Percentiles rank a stretch among this genome's conserved stretches.
Evolutionary conservation across 2,797 vertebrate species (phyloP).

Genomic region (Lycodopsis pacificus): DNA sequence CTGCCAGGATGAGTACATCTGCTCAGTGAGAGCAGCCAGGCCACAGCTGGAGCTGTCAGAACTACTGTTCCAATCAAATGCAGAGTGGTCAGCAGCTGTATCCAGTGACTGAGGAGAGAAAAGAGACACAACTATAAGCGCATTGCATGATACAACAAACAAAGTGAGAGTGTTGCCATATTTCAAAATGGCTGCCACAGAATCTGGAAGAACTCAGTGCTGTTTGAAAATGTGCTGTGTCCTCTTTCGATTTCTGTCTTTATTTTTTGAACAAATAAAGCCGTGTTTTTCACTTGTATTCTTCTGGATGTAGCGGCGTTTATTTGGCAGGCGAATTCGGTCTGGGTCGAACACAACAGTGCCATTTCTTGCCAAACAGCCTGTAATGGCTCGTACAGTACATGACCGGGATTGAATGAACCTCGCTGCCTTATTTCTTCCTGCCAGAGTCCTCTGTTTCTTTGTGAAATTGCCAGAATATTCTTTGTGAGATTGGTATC

Average conservation of each 20-base stretch:
- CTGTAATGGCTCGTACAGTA: conserved; percentile 36
- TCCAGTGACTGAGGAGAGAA: conserved; percentile 10
- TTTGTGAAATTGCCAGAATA: conserved; percentile 16
- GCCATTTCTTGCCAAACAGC: conserved; percentile 49
- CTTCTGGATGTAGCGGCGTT: conserved; percentile 25
- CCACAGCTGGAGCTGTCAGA: conserved; percentile 62
- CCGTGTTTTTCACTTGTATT: conserved; percentile 6
- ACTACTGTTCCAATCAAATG: conserved; percentile 50
- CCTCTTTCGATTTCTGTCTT: conserved; percentile 4
- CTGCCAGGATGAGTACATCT: conserved; percentile 25
- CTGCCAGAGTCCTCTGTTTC: conserved; percentile 24
- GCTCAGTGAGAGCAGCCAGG: conserved; percentile 32
- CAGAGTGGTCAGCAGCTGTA: conserved; percentile 23
- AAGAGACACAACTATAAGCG: conserved; percentile 6
- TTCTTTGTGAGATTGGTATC: conserved; percentile 20
- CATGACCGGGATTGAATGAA: conserved; percentile 27
- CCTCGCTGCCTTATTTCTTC: conserved; percentile 28
- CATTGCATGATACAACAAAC: conserved; percentile 2
- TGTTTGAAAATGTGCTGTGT: conserved; percentile 3
- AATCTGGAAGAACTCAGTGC: background rate
- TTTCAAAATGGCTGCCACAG: conserved; percentile 16
- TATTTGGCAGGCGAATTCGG: conserved; percentile 34
- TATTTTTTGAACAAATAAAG: conserved; percentile 24
- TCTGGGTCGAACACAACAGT: conserved; percentile 29
- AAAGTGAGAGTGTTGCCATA: background rate